Conservation (phyloP, 2,888 invertebrate genomes). For the Melinaea menophilus region DNA sequence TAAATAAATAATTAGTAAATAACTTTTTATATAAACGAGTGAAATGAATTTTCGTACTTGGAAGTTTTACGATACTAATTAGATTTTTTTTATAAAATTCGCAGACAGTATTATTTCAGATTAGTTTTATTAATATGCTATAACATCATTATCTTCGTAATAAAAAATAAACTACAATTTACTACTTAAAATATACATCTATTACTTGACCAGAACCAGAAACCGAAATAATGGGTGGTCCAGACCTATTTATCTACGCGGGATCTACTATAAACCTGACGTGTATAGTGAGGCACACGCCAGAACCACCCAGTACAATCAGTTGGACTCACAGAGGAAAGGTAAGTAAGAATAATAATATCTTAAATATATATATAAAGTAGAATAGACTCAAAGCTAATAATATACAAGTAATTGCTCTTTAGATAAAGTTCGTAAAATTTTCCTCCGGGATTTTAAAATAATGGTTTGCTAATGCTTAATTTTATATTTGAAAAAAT, state of each 20-base stretch:
- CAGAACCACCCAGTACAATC: slow-evolving; percentile 90
- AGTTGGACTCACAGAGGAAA: slow-evolving; percentile 90
- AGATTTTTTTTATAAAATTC: no score
- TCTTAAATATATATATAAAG: not conserved
- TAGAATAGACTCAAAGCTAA: not conserved
- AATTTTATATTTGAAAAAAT: no score
- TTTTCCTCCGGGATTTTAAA: no score
- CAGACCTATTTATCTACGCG: slow-evolving; percentile 90
- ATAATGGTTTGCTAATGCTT: no score
- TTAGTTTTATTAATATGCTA: no score
- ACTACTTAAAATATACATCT: not conserved
- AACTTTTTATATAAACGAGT: no score
- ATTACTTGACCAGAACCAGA: slow-evolving; percentile 81
- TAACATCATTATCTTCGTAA: not conserved
- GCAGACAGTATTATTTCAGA: no score
- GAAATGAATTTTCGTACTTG: no score
- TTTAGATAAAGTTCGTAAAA: no score
- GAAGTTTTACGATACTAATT: no score
- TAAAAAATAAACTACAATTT: not conserved
- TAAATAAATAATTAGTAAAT: no score
- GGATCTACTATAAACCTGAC: slow-evolving; percentile 94
- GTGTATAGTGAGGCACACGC: slow-evolving; percentile 89
- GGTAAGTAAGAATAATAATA: slow-evolving; percentile 56
- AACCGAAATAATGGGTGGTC: slow-evolving; percentile 88
- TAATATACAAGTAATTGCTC: no score